Percentiles rank a stretch among this genome's conserved stretches.
Evolutionary conservation across 2,113 vertebrate species (phyloP).

Genomic region (Puffinus mauretanicus): DNA sequence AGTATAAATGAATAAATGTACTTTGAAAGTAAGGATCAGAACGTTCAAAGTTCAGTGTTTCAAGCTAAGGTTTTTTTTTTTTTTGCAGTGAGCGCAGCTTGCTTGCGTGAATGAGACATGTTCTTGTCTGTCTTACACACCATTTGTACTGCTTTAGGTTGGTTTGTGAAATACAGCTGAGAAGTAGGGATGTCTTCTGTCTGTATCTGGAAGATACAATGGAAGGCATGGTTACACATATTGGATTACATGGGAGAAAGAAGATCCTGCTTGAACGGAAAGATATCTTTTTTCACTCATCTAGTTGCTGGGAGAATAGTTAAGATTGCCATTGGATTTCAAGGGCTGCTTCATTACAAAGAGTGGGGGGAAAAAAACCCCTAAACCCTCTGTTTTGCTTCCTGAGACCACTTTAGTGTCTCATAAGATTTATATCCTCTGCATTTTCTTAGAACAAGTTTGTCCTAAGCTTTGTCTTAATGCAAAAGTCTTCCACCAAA

Average conservation of each 20-base stretch:
- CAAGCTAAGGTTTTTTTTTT: not conserved
- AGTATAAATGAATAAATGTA: not conserved
- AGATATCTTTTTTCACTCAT: conserved; percentile 51
- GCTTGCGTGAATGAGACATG: accelerated
- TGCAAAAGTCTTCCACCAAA: not conserved
- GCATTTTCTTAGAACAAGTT: not conserved
- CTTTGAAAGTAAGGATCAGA: conserved; percentile 9
- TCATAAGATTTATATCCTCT: not conserved
- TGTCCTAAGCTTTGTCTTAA: not conserved
- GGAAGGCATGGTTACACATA: not conserved
- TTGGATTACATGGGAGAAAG: conserved; percentile 45
- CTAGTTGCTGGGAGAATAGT: conserved; percentile 28
- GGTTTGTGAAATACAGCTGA: not conserved
- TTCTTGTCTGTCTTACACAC: not conserved
- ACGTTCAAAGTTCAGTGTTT: conserved; percentile 23
- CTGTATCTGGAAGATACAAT: not conserved
- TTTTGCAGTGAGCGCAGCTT: not conserved
- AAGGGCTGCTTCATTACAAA: not conserved
- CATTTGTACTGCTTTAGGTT: not conserved
- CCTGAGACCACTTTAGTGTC: not conserved
- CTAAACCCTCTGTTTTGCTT: not conserved
- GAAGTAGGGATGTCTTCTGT: not conserved
- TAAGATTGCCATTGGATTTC: conserved; percentile 35
- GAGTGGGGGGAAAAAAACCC: accelerated
- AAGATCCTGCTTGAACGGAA: conserved; percentile 43